Evolutionary conservation across 2,113 vertebrate genomes (phyloP).

Genomic region (Vombatus ursinus): DNA sequence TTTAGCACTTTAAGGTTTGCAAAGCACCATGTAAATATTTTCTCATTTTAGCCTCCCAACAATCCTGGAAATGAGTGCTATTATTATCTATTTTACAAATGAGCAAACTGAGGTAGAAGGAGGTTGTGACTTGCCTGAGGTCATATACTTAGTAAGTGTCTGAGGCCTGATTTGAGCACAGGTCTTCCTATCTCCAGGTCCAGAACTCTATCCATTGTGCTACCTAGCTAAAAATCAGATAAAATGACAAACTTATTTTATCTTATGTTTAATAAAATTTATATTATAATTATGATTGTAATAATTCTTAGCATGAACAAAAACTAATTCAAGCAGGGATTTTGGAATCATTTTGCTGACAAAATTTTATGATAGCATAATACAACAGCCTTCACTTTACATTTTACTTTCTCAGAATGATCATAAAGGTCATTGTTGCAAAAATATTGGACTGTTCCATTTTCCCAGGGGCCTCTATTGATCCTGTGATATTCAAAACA

Average conservation of each 20-base stretch:
- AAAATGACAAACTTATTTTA: background rate
- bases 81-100: background rate
- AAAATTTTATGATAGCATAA: background rate
- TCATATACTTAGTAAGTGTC: background rate
- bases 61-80: background rate
- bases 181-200: background rate
- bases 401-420: background rate
- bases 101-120: slow-evolving; percentile 13
- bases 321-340: background rate
- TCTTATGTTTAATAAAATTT: background rate
- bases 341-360: background rate
- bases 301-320: background rate
- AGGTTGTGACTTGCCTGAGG: background rate
- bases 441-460: background rate
- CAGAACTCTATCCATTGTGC: background rate
- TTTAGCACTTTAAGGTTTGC: background rate
- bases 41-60: background rate
- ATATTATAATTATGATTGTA: background rate
- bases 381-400: background rate
- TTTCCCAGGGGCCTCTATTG: background rate
- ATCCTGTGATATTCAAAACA: background rate
- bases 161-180: background rate
- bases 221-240: background rate
- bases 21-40: background rate
- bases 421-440: background rate